Evolutionary conservation across 1,140 invertebrate genomes (phyloP).

Genomic region (Orius laevigatus): DNA sequence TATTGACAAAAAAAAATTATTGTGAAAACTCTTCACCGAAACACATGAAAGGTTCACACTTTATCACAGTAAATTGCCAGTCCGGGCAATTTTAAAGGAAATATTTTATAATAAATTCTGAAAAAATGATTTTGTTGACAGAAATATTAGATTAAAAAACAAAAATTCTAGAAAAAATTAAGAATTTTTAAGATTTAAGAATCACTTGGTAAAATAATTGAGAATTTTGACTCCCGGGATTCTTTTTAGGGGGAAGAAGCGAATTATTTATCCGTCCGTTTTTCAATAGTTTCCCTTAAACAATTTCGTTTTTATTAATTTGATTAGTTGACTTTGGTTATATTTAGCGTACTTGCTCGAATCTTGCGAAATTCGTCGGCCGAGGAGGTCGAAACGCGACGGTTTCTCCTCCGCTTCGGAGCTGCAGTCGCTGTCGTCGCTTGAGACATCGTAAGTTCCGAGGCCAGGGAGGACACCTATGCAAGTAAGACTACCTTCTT

Average conservation of each 20-base stretch:
- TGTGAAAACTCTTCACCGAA: too few species aligned
- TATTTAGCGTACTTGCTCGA: not conserved
- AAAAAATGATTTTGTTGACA: too few species aligned
- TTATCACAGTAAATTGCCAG: too few species aligned
- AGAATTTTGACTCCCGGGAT: not conserved
- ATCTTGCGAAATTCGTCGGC: slow-evolving; percentile 30
- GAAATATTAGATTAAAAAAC: too few species aligned
- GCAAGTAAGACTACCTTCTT: slow-evolving; percentile 37
- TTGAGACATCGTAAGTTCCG: slow-evolving; percentile 46
- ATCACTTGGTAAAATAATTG: not conserved
- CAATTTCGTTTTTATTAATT: too few species aligned
- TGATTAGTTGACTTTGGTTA: too few species aligned
- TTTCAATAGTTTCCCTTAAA: not conserved
- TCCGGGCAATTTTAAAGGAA: too few species aligned
- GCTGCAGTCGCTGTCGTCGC: slow-evolving; percentile 44
- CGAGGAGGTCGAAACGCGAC: slow-evolving; percentile 36
- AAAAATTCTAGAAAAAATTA: too few species aligned
- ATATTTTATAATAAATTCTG: too few species aligned
- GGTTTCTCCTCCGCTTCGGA: slow-evolving; percentile 29
- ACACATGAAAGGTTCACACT: too few species aligned
- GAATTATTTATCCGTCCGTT: not conserved
- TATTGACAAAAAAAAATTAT: too few species aligned
- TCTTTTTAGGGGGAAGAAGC: not conserved
- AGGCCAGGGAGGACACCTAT: slow-evolving; percentile 61
- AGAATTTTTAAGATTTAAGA: too few species aligned